phyloP scores from a whole-genome alignment of 2,113 vertebrate species.

The Tauraco erythrolophus region DNA sequence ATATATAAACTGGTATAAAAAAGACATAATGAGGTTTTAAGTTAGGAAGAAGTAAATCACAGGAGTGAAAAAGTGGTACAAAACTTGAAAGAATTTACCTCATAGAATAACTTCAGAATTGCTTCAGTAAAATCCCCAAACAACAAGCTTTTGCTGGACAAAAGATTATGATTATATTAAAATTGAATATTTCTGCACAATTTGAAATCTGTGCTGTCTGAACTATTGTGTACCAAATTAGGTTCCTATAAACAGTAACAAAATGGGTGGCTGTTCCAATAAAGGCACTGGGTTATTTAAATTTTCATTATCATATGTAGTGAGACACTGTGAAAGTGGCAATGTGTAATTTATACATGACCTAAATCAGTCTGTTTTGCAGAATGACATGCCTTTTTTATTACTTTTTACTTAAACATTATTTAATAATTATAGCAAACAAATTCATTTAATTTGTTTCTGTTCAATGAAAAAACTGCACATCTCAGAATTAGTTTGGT shows the following conservation, averaged over 20 bases:
- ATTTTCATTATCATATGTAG: conserved; percentile 14
- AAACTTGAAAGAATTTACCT: conserved; percentile 34
- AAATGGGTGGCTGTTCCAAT: conserved; percentile 32
- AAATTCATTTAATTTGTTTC: not conserved
- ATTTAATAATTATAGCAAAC: not conserved
- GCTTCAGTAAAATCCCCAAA: conserved; percentile 40
- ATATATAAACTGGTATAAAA: conserved; percentile 24
- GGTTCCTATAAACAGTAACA: conserved; percentile 49
- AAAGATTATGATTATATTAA: conserved; percentile 57
- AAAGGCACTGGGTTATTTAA: conserved; percentile 41
- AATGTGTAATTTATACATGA: conserved; percentile 37
- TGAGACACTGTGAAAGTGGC: conserved; percentile 21
- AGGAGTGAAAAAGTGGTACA: not conserved
- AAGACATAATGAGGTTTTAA: conserved; percentile 51
- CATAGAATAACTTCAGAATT: conserved; percentile 27
- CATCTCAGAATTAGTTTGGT: not conserved
- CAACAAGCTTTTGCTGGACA: conserved; percentile 38
- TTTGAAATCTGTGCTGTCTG: conserved; percentile 19
- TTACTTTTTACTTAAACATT: not conserved
- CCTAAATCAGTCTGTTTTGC: conserved; percentile 28
- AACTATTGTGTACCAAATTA: conserved; percentile 56
- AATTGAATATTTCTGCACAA: conserved; percentile 47
- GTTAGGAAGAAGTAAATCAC: conserved; percentile 52
- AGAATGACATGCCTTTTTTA: not conserved
- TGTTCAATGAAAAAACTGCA: not conserved